Conservation (phyloP, 2,888 invertebrate species). For the Meloe dianella region DNA sequence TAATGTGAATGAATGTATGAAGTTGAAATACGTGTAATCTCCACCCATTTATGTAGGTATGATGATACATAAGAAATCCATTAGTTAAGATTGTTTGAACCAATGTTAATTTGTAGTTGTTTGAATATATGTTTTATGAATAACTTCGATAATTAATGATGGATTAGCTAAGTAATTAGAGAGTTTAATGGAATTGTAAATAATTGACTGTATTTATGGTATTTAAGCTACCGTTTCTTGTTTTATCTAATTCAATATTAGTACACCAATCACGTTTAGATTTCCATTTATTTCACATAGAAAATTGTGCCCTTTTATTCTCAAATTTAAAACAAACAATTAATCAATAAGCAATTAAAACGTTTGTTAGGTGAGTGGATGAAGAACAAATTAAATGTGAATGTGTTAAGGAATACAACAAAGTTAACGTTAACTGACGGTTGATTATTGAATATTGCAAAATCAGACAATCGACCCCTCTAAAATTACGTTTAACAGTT, state of each 20-base stretch:
- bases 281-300: background rate
- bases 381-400: no score
- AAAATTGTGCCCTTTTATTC: no score
- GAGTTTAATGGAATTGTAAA: slow-evolving; percentile 44
- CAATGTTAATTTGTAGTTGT: slow-evolving; percentile 29
- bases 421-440: background rate
- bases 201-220: slow-evolving; percentile 23
- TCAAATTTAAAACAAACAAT: no score
- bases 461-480: no score
- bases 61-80: slow-evolving; percentile 31
- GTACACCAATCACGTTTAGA: background rate
- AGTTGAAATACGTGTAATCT: no score
- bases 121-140: slow-evolving; percentile 31
- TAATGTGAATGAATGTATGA: no score
- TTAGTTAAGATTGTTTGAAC: slow-evolving; percentile 27
- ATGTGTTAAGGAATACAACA: background rate
- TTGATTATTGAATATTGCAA: no score
- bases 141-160: slow-evolving; percentile 38
- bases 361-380: no score
- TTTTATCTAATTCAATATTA: slow-evolving; percentile 2
- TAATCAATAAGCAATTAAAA: no score
- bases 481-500: no score
- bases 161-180: slow-evolving; percentile 47
- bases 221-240: slow-evolving; percentile 26
- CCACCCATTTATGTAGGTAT: background rate